Evolutionary conservation across 2,113 vertebrate species (phyloP), one percentile per base, ranked within the genome.

Genomic region (Marcusenius ussheri): DNA sequence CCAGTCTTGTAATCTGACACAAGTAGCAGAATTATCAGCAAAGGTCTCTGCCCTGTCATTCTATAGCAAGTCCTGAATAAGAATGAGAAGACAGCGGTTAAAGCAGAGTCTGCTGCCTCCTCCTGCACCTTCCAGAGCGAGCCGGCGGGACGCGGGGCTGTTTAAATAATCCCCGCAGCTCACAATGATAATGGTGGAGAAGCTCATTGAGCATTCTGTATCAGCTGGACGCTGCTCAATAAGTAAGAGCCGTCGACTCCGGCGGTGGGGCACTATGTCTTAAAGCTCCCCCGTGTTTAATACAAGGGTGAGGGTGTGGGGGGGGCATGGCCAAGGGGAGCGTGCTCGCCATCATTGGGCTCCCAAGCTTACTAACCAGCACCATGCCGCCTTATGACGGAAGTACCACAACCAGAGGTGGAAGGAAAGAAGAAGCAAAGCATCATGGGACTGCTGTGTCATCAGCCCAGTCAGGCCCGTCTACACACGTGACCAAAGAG

Each of bases 401-500:
- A 31, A 31, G n/a, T 13, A 4, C 62, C 62, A 13, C 10, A 10
- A n/a, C 2, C 31, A 77, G 35, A 19, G 35, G 35, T 15, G 35
- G n/a, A 50, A 2, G 46, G 46, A 47, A 77, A 47, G 66, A 49
- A 51, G 70, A 66, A 80, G 46, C 66, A 89, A 39, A 31, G 66
- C 88, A 77, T 39, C 3, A 2, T 49, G 42, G 42, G 58, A 39
- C 53, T 24, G 49, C n/a, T 0, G 8, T 2, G 1, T 83, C 13
- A 27, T 17, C 13, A 2, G 47, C 2, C 10, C 17, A 15, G 45
- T 6, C 88, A 31, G 88, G 9, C 17, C 47, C 88, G 11, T 80
- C 39, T n/a, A 24, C 9, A 21, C 0, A 92, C 93, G 92, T 94
- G 94, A 94, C 92, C 94, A 96, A 95, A 96, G 96, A 94, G 19